Percentiles rank a stretch among this genome's conserved stretches.
Conservation (phyloP, 2,113 vertebrate genomes). For the Erythrocercus mccallii region DNA sequence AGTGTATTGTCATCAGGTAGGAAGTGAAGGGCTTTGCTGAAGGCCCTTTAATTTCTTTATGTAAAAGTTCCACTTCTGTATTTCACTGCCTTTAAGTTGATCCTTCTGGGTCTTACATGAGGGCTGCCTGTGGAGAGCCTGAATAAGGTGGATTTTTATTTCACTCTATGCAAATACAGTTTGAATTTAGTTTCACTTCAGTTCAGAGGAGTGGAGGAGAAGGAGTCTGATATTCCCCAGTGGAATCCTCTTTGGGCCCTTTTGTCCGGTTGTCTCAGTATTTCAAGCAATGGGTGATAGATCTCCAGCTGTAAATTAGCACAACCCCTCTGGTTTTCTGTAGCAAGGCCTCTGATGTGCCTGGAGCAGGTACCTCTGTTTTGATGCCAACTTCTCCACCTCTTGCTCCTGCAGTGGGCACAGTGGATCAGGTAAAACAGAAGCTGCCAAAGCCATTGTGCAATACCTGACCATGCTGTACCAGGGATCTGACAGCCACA, state of each 20-base stretch:
- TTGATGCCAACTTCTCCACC: neutral
- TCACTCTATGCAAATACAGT: neutral
- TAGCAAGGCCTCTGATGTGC: neutral
- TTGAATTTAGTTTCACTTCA: neutral
- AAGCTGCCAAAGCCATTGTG: slow-evolving; percentile 81
- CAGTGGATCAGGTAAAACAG: slow-evolving; percentile 92
- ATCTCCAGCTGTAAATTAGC: neutral
- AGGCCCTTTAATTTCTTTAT: neutral
- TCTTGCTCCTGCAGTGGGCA: slow-evolving; percentile 76
- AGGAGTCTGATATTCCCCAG: neutral
- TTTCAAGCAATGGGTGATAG: neutral
- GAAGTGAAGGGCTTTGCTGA: neutral
- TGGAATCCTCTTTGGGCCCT: neutral
- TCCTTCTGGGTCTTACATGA: neutral
- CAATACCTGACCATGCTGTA: slow-evolving; percentile 81
- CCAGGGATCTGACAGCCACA: slow-evolving; percentile 47
- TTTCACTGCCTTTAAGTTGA: neutral
- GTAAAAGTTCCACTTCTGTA: neutral
- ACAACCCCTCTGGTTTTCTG: neutral
- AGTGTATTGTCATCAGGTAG: slow-evolving; percentile 87
- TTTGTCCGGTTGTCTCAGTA: neutral
- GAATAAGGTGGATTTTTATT: neutral
- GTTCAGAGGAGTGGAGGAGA: neutral
- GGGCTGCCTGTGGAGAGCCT: neutral
- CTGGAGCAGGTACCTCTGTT: neutral